Evolutionary conservation across 1,140 invertebrate species (phyloP), one percentile per base, ranked within the genome.

Genomic region (Drosophila aff.): DNA sequence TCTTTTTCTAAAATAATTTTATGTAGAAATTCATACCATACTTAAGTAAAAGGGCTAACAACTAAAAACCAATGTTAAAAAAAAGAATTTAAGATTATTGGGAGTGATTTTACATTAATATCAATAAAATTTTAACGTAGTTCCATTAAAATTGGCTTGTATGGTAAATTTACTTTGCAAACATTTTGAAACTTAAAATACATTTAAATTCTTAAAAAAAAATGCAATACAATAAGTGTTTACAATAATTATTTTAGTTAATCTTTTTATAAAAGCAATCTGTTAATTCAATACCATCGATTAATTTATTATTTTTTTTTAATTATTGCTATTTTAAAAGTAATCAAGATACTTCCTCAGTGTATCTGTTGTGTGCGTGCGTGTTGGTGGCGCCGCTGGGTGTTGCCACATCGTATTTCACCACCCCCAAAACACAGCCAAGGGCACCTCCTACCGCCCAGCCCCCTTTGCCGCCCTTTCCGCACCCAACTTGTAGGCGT

Each of bases 321-420:
- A 2, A 36, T 13, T 8, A 36, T 11, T 2, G 1, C 3, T 21
- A 9, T 18, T 23, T 23, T 23, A 23, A 23, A 23, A 13, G 4
- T 18, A 13, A 18, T 18, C 4, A 36, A 38, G 13, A 2, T 38
- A 5, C 33, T 26, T 40, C n/a, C 36, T 8, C 53, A 40, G 53
- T 40, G 53, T 40, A 33, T 41, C 41, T 58, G 62, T 78, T 81
- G 59, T 62, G 66, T 64, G 82, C 60, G 67, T 80, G 76, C 64
- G 58, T 68, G 59, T 73, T 79, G 55, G 84, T 90, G 85, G 85
- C 79, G 72, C 79, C 76, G 82, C 71, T 76, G 85, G 86, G 81
- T 92, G 83, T 91, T 92, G 83, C 91, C 91, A 92, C 91, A 82
- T 91, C 81, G 83, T 92, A 92, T 92, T 85, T 92, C 73, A 92